Base-by-base conservation (phyloP, 2,113 vertebrate genomes). In the Poeciliopsis retropinna region DNA sequence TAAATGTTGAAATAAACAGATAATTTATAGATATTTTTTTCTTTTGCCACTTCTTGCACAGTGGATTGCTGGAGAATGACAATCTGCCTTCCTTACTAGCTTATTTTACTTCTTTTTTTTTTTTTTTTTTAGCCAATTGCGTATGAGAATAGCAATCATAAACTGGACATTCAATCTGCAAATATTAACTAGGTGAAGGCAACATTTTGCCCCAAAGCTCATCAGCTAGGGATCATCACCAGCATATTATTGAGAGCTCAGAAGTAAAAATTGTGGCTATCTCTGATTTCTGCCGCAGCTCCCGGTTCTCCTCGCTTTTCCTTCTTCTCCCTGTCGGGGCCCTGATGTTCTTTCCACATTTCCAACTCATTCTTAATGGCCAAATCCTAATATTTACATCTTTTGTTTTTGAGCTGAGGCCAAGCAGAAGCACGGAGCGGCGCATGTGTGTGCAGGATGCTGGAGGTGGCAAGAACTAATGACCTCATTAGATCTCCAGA, bases 311-410 rank as follows among this genome's bases (percentile, higher is more conserved):
- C 82, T 77, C 79, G 57, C 79, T 70, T 67, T 69, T 85, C 79
- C 84, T 8, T 41, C 79, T 84, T 73, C 77, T 11, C 83, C 88
- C 85, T 60, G 69, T 85, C 64, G 14, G 83, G 87, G 83, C 87
- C 85, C 79, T 78, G 67, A 73, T 78, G 72, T 3, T 63, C 73
- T 29, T 82, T 70, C 77, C 85, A 85, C 82, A 73, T 92, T 92
- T 80, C 87, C 86, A 88, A 47, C 75, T 76, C 79, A 74, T 88
- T 93, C 90, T 88, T 88, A 91, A 92, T 88, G 84, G 76, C 78
- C 82, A 82, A 84, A 85, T 92, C 87, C 87, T 92, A 94, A 93
- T 93, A 93, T 95, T 94, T 94, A 91, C 92, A 88, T 91, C 89
- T 82, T 27, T 64, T 37, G 77, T 54, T 89, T 92, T 89, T 87